A percentile compares a stretch with the other conserved stretches of the same genome.
phyloP scores from a whole-genome alignment of 2,888 invertebrate genomes.

The Uloborus plumipes region DNA sequence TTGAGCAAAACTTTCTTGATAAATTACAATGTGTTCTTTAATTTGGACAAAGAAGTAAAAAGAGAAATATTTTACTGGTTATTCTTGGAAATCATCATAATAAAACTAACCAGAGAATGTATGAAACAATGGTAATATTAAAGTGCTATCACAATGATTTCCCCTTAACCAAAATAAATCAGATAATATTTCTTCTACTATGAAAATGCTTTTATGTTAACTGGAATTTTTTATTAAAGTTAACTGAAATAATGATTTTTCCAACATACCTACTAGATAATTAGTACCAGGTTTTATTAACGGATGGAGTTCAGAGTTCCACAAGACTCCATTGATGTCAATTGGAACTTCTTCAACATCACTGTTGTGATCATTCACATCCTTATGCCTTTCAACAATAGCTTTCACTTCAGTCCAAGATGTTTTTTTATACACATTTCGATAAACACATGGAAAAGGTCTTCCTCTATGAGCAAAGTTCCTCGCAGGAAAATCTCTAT shows the following conservation, averaged over 20 bases:
- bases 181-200: too few relatives aligned
- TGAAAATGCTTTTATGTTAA: too few relatives aligned
- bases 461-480: not conserved
- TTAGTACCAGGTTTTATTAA: constrained; percentile 28
- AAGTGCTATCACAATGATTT: too few relatives aligned
- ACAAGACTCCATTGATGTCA: constrained; percentile 24
- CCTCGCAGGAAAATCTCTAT: not conserved
- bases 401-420: constrained; percentile 35
- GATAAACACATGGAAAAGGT: constrained; percentile 33
- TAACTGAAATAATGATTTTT: not conserved
- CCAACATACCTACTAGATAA: not conserved
- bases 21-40: too few relatives aligned
- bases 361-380: constrained; percentile 14
- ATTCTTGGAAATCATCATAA: not conserved
- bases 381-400: not conserved
- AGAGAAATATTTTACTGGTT: too few relatives aligned
- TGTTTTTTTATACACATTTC: constrained; percentile 7
- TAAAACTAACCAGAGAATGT: too few relatives aligned
- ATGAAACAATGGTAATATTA: too few relatives aligned
- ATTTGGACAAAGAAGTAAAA: too few relatives aligned
- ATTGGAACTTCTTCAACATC: constrained; percentile 49
- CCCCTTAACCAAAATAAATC: too few relatives aligned
- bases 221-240: not conserved
- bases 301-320: constrained; percentile 20
- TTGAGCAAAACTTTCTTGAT: too few relatives aligned